Evolutionary conservation across 2,113 vertebrate genomes (phyloP).

Genomic region (Scopus umbretta): DNA sequence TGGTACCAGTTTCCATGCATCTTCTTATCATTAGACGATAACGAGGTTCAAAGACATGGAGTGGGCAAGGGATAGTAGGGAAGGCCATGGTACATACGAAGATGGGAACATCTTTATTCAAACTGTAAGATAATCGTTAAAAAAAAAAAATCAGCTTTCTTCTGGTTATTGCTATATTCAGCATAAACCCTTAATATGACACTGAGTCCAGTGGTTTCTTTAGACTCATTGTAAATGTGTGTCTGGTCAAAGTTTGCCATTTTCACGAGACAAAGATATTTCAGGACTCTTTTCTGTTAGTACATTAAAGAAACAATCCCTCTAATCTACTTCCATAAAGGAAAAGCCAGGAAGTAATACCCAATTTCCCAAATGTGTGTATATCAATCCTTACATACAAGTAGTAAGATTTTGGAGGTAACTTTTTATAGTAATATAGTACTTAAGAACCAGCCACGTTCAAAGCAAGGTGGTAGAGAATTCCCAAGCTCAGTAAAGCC

Average conservation of each 20-base stretch:
- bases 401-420: neutral
- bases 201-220: neutral
- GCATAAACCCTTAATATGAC: neutral
- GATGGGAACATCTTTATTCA: constrained; percentile 94
- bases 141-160: neutral
- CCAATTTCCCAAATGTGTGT: neutral
- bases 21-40: constrained; percentile 93
- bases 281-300: neutral
- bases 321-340: neutral
- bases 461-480: neutral
- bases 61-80: constrained; percentile 89
- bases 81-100: constrained; percentile 94
- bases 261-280: neutral
- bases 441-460: neutral
- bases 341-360: neutral
- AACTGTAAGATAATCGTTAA: constrained; percentile 65
- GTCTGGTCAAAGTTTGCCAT: neutral
- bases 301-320: neutral
- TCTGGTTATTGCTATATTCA: neutral
- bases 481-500: neutral
- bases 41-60: constrained; percentile 90
- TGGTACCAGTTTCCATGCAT: constrained; percentile 92
- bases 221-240: accelerated
- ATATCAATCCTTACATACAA: neutral
- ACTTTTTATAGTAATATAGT: neutral